Evolutionary conservation across 2,113 vertebrate species (phyloP).

Genomic region (Electrona antarctica): DNA sequence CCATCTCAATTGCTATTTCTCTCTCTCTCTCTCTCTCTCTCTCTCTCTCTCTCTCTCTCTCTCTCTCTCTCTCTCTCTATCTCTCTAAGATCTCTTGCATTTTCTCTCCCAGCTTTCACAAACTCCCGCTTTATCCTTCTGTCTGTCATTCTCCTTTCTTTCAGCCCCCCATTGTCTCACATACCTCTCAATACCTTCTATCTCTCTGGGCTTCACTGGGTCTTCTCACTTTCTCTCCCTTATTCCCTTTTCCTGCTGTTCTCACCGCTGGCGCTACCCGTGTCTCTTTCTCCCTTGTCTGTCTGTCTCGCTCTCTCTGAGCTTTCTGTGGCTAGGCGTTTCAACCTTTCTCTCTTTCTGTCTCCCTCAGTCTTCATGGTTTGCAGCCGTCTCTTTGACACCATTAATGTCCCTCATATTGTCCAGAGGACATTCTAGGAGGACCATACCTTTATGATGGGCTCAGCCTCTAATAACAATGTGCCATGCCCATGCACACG

Average conservation of each 20-base stretch:
- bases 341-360: neutral
- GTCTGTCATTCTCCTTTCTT: neutral
- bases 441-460: too few relatives aligned
- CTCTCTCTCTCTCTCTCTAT: neutral
- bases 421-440: too few relatives aligned
- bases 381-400: too few relatives aligned
- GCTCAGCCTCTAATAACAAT: too few relatives aligned
- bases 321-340: neutral
- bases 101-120: neutral
- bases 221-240: neutral
- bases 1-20: neutral
- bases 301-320: neutral
- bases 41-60: neutral
- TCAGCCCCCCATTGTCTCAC: neutral
- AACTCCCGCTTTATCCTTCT: neutral
- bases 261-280: neutral
- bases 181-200: neutral
- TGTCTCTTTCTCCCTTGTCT: neutral
- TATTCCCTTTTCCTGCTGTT: neutral
- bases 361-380: neutral
- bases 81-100: conserved; percentile 30
- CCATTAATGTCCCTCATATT: too few relatives aligned
- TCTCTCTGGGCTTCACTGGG: conserved; percentile 29
- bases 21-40: conserved; percentile 11
- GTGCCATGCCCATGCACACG: too few relatives aligned